Percentiles rank a stretch among this genome's conserved stretches.
These are phyloP conservation scores for Pollachius pollachius DNA, from an alignment of 2,113 vertebrate genomes.

Conservation along the genomic window DNA sequence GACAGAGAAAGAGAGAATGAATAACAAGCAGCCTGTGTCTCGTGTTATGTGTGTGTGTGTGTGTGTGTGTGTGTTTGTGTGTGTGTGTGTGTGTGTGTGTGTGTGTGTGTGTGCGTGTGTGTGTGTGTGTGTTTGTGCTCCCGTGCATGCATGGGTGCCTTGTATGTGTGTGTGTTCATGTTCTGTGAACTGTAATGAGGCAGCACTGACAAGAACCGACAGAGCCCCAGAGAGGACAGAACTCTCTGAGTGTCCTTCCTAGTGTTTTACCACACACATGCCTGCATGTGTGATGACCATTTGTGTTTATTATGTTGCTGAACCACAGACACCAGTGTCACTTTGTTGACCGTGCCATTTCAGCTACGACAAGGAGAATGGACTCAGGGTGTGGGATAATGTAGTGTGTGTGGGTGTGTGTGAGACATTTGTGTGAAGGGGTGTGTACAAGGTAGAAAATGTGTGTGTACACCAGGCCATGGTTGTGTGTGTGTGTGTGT, in stretches of 20 bases:
- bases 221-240: conserved; percentile 9
- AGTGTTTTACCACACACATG: conserved; percentile 2
- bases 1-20: no score
- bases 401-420: neutral
- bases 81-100: conserved; percentile 1
- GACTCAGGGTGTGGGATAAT: no score
- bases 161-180: neutral
- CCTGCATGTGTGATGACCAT: neutral
- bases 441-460: no score
- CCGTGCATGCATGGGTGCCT: neutral
- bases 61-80: conserved; percentile 10
- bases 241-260: neutral
- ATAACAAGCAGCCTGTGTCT: no score
- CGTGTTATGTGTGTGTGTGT: conserved; percentile 3
- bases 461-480: no score
- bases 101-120: neutral
- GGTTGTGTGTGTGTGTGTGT: no score
- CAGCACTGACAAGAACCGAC: conserved; percentile 25
- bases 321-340: no score
- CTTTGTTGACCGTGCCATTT: no score
- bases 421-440: no score
- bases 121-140: neutral
- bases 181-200: conserved; percentile 34
- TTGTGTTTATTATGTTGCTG: neutral
- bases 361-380: no score